A percentile compares a stretch with the other conserved stretches of the same genome.
phyloP scores from a whole-genome alignment of 2,888 invertebrate genomes.

The Zonitis immaculata region DNA sequence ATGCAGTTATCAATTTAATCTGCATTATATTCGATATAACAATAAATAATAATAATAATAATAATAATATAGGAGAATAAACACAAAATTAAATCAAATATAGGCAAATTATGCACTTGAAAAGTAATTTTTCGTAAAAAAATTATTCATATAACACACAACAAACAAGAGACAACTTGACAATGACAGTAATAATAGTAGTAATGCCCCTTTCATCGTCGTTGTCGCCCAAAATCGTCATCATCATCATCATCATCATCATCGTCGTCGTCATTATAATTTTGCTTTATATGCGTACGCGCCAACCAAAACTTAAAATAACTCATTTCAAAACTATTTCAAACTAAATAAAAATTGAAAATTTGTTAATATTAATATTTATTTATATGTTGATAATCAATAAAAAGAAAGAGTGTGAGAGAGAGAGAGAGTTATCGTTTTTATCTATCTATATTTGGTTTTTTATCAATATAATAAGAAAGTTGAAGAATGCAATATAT shows the following conservation, averaged over 20 bases:
- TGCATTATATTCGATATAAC: not conserved
- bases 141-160: too few relatives aligned
- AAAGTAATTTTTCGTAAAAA: too few relatives aligned
- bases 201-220: not conserved
- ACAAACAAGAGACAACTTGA: conserved; percentile 1
- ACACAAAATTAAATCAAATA: too few relatives aligned
- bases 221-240: not conserved
- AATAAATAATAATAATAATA: not conserved
- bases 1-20: not conserved
- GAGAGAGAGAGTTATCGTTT: not conserved
- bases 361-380: too few relatives aligned
- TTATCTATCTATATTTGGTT: conserved; percentile 3
- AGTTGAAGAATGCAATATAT: too few relatives aligned
- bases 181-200: conserved; percentile 8
- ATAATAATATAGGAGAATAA: conserved; percentile 4
- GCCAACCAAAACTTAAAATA: conserved; percentile 35
- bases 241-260: conserved; percentile 23
- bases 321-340: conserved; percentile 23
- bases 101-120: too few relatives aligned
- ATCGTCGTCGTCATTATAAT: conserved; percentile 22
- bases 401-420: not conserved
- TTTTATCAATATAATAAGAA: conserved; percentile 2
- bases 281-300: conserved; percentile 33
- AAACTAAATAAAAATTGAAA: too few relatives aligned
- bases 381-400: too few relatives aligned